Evolutionary conservation across 2,113 vertebrate genomes (phyloP).

Genomic region (Nibea coibor): DNA sequence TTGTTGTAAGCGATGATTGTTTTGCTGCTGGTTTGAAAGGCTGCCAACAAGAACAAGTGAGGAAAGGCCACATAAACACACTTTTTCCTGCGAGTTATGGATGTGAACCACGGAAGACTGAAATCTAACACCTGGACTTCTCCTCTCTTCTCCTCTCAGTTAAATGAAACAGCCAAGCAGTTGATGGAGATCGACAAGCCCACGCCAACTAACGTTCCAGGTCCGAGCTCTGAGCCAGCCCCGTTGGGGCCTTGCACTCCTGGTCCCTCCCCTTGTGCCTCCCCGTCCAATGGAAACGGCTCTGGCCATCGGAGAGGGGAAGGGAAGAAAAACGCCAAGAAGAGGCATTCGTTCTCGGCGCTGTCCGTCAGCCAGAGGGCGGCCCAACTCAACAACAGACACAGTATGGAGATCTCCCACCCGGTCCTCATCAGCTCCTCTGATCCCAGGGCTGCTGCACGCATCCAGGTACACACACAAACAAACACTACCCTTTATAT

Average conservation of each 20-base stretch:
- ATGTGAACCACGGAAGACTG: slow-evolving; percentile 41
- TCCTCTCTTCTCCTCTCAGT: slow-evolving; percentile 75
- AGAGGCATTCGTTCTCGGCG: slow-evolving; percentile 96
- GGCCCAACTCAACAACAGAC: slow-evolving; percentile 93
- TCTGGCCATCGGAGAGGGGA: slow-evolving; percentile 88
- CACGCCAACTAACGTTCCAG: slow-evolving; percentile 75
- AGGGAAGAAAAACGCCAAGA: slow-evolving; percentile 98
- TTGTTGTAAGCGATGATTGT: slow-evolving; percentile 60
- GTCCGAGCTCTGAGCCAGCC: slow-evolving; percentile 82
- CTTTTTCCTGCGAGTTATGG: slow-evolving; percentile 20
- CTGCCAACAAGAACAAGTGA: slow-evolving; percentile 50
- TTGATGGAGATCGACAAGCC: slow-evolving; percentile 97
- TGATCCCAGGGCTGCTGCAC: slow-evolving; percentile 92
- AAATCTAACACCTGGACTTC: slow-evolving; percentile 42
- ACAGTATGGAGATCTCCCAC: slow-evolving; percentile 99
- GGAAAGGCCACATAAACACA: slow-evolving; percentile 47
- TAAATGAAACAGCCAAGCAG: slow-evolving; percentile 97
- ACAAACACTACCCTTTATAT: not conserved
- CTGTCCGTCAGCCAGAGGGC: slow-evolving; percentile 95
- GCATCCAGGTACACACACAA: slow-evolving; percentile 89
- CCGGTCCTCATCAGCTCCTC: slow-evolving; percentile 98
- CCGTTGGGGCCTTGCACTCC: slow-evolving; percentile 82
- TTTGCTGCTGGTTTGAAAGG: slow-evolving; percentile 54
- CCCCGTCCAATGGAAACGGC: slow-evolving; percentile 80
- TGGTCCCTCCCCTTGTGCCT: slow-evolving; percentile 72